Conservation (phyloP, 2,888 invertebrate genomes). For the Lamproptera curius region DNA sequence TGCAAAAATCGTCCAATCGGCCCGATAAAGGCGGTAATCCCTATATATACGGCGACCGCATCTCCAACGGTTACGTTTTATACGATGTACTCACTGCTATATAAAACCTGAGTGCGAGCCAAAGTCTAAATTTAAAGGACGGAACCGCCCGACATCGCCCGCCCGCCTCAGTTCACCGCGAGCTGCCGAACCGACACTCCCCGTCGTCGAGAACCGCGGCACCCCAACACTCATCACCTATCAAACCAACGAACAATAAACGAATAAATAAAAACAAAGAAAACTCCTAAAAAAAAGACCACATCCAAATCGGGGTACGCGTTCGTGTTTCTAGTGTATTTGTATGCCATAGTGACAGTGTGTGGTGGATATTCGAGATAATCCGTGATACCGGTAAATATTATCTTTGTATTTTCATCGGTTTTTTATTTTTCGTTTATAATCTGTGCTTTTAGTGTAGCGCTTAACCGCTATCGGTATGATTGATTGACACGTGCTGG, state of each 20-base stretch:
- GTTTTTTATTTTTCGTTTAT: slow-evolving; percentile 29
- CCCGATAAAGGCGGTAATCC: slow-evolving; percentile 75
- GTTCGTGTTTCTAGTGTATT: slow-evolving; percentile 45
- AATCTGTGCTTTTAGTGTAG: slow-evolving; percentile 33
- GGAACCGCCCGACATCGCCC: slow-evolving; percentile 68
- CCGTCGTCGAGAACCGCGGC: slow-evolving; percentile 62
- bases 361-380: slow-evolving; percentile 55
- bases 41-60: slow-evolving; percentile 73
- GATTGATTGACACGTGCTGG: slow-evolving; percentile 54
- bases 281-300: slow-evolving; percentile 38
- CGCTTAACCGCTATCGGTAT: slow-evolving; percentile 36
- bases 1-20: slow-evolving; percentile 70
- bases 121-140: slow-evolving; percentile 81
- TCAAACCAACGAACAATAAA: slow-evolving; percentile 38
- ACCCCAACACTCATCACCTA: slow-evolving; percentile 40
- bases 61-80: slow-evolving; percentile 75
- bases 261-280: slow-evolving; percentile 36
- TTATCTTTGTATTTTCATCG: slow-evolving; percentile 32
- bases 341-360: slow-evolving; percentile 63
- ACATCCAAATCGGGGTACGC: slow-evolving; percentile 48
- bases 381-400: slow-evolving; percentile 62
- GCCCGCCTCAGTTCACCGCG: slow-evolving; percentile 74
- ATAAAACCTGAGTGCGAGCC: slow-evolving; percentile 80
- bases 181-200: slow-evolving; percentile 69
- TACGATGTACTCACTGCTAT: slow-evolving; percentile 78